Evolutionary conservation across 2,797 vertebrate genomes (phyloP).

Genomic region (Helicolenus hilgendorfi): DNA sequence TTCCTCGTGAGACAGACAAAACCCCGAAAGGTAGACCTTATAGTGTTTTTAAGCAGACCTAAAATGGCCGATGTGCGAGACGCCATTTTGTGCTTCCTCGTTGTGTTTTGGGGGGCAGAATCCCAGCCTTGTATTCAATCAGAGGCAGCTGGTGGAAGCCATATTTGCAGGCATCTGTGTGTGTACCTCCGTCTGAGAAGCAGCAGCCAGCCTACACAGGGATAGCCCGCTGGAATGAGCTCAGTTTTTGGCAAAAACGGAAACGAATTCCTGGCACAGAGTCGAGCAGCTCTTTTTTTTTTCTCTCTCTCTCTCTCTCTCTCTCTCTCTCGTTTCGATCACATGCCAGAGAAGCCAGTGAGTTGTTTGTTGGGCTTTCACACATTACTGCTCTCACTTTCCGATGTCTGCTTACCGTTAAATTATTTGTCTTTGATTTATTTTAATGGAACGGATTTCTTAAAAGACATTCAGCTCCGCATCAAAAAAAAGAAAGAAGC

Average conservation of each 20-base stretch:
- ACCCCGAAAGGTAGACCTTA: constrained; percentile 50
- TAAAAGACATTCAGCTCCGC: neutral
- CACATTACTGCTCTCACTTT: constrained; percentile 79
- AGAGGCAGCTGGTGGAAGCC: constrained; percentile 89
- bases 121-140: constrained; percentile 87
- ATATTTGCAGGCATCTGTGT: constrained; percentile 88
- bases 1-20: constrained; percentile 20
- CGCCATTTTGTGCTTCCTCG: constrained; percentile 93
- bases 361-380: constrained; percentile 86
- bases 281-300: constrained; percentile 68
- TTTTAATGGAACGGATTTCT: constrained; percentile 25
- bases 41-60: constrained; percentile 77
- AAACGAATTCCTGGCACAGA: constrained; percentile 87
- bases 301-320: constrained; percentile 9
- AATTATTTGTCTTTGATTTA: constrained; percentile 58
- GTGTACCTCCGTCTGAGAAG: constrained; percentile 84
- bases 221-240: constrained; percentile 88
- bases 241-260: constrained; percentile 89
- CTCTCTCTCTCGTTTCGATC: constrained; percentile 65
- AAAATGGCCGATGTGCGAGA: constrained; percentile 92
- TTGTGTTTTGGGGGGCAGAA: constrained; percentile 87
- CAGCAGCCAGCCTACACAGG: constrained; percentile 86
- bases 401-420: constrained; percentile 46
- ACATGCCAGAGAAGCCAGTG: constrained; percentile 87
- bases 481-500: neutral